Evolutionary conservation across 1,140 invertebrate genomes (phyloP).

Genomic region (Caerostris darwini): DNA sequence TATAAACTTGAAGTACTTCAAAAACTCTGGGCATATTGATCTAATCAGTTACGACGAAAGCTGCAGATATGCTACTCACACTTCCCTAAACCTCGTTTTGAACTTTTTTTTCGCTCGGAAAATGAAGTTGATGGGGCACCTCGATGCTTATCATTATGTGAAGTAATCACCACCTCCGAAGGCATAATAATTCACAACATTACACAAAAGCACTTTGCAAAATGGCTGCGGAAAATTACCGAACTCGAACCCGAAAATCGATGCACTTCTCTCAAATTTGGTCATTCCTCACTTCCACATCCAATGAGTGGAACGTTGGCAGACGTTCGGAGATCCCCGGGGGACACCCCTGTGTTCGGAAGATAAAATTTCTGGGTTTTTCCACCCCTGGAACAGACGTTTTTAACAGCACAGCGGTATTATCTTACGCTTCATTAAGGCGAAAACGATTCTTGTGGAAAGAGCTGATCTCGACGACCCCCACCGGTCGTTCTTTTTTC

Average conservation of each 20-base stretch:
- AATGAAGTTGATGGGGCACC: background rate
- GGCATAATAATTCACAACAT: slow-evolving; percentile 27
- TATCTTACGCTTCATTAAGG: slow-evolving; percentile 39
- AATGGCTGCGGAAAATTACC: background rate
- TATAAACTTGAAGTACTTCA: too few relatives aligned
- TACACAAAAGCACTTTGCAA: background rate
- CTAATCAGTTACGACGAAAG: too few relatives aligned
- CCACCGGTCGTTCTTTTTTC: background rate
- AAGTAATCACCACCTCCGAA: background rate
- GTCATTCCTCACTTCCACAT: background rate
- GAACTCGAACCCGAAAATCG: slow-evolving; percentile 25
- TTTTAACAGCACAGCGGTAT: slow-evolving; percentile 26
- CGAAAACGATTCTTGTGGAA: slow-evolving; percentile 35
- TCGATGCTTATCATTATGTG: background rate
- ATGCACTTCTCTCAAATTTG: background rate
- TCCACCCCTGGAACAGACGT: background rate
- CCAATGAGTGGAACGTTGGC: slow-evolving; percentile 7
- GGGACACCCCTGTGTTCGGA: slow-evolving; percentile 1
- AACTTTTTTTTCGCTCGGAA: background rate
- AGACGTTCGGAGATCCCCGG: background rate
- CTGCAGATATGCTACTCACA: background rate
- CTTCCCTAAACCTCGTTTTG: background rate
- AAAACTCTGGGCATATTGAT: too few relatives aligned
- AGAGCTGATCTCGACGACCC: background rate
- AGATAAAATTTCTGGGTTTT: slow-evolving; percentile 27